These are phyloP conservation scores for Synanthedon andrenaeformis DNA, from an alignment of 2,888 invertebrate genomes.

Conservation along the genomic window DNA sequence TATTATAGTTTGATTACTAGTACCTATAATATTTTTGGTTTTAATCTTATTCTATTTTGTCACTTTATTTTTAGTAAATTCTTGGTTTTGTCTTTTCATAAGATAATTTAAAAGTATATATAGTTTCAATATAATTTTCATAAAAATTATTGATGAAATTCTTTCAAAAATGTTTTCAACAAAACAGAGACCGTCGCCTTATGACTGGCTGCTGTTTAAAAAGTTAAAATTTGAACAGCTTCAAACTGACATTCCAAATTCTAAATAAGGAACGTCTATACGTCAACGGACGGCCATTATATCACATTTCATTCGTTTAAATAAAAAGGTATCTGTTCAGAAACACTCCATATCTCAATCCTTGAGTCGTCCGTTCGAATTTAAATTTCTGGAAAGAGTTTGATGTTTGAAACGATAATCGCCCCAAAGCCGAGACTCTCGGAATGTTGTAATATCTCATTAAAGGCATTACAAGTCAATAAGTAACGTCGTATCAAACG, in stretches of 20 bases:
- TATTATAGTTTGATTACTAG: too few relatives aligned
- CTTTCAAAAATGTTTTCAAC: neutral
- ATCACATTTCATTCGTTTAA: slow-evolving; percentile 54
- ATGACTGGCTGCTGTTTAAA: too few relatives aligned
- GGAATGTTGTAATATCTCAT: slow-evolving; percentile 63
- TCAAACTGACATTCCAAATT: slow-evolving; percentile 14
- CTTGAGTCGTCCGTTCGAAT: slow-evolving; percentile 47
- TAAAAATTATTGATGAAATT: too few relatives aligned
- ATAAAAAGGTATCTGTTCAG: slow-evolving; percentile 48
- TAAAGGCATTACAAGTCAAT: slow-evolving; percentile 37
- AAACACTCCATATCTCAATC: slow-evolving; percentile 57
- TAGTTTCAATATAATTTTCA: too few relatives aligned
- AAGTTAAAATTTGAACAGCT: slow-evolving; percentile 2
- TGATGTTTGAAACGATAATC: slow-evolving; percentile 59
- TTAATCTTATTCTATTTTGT: too few relatives aligned
- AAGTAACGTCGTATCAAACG: slow-evolving; percentile 31
- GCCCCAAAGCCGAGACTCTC: slow-evolving; percentile 32
- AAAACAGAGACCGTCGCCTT: too few relatives aligned
- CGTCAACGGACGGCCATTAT: slow-evolving; percentile 42
- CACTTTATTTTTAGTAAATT: too few relatives aligned
- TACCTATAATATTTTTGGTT: too few relatives aligned
- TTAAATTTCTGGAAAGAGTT: slow-evolving; percentile 64
- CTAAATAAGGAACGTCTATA: slow-evolving; percentile 27
- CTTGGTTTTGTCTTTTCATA: too few relatives aligned
- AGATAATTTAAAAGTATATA: too few relatives aligned